Percentiles rank a stretch among this genome's conserved stretches.
These are phyloP conservation scores for Nothobranchius furzeri DNA, from an alignment of 2,113 vertebrate genomes.

Conservation along the genomic window DNA sequence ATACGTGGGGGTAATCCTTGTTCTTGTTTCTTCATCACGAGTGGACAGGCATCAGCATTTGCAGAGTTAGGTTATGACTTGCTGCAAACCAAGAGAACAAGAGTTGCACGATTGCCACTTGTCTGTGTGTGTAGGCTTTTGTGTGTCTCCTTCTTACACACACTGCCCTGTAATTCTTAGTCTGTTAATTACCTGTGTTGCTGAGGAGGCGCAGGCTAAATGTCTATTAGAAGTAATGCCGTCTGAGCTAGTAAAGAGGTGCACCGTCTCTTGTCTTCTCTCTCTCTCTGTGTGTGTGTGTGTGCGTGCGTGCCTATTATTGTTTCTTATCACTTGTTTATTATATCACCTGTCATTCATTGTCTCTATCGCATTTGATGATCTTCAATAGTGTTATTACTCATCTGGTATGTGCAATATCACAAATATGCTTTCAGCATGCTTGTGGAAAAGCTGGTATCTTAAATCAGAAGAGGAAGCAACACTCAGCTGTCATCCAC, in stretches of 20 bases:
- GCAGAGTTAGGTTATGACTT: conserved; percentile 17
- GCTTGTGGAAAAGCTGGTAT: conserved; percentile 8
- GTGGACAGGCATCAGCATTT: conserved; percentile 8
- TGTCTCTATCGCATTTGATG: conserved; percentile 8
- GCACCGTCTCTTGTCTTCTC: conserved; percentile 30
- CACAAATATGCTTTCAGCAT: conserved; percentile 13
- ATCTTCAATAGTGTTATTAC: conserved; percentile 30
- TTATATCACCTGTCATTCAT: conserved; percentile 42
- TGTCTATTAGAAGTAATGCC: conserved; percentile 60
- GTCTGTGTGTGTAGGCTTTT: conserved; percentile 30
- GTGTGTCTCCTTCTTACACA: conserved; percentile 32
- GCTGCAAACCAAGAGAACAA: conserved; percentile 30
- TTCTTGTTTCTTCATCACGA: background rate
- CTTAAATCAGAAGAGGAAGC: conserved; percentile 18
- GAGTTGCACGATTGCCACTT: conserved; percentile 37
- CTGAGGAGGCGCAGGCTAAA: conserved; percentile 57
- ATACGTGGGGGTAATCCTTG: conserved; percentile 6
- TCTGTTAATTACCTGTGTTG: conserved; percentile 66
- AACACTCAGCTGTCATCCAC: conserved; percentile 9
- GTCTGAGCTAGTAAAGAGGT: conserved; percentile 54
- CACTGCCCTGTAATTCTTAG: conserved; percentile 54
- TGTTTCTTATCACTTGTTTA: conserved; percentile 18
- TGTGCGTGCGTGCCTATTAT: background rate
- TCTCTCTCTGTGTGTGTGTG: too few relatives aligned
- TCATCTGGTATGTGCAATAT: conserved; percentile 21